phyloP scores from a whole-genome alignment of 2,888 invertebrate species.

The Drosophila birchii region DNA sequence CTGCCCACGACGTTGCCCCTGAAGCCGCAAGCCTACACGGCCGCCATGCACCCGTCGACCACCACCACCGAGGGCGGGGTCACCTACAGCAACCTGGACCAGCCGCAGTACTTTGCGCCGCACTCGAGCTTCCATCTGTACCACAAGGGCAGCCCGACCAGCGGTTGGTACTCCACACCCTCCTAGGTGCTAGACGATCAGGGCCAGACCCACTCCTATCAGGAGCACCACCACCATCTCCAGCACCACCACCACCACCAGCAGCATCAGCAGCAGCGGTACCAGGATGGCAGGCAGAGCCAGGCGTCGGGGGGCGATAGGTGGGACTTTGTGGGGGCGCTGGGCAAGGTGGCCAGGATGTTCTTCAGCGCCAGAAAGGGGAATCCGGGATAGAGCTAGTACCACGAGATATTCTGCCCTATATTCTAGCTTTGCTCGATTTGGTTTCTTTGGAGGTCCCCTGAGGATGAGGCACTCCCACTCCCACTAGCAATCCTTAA shows the following conservation, averaged over 20 bases:
- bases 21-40: slow-evolving; percentile 95
- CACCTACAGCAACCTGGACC: slow-evolving; percentile 88
- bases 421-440: not conserved
- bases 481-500: slow-evolving; percentile 18
- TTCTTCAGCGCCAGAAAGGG: slow-evolving; percentile 80
- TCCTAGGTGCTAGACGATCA: slow-evolving; percentile 86
- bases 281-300: slow-evolving; percentile 15
- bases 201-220: slow-evolving; percentile 33
- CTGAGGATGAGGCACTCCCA: not conserved
- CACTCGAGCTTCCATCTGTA: slow-evolving; percentile 94
- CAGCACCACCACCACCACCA: slow-evolving; percentile 16
- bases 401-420: not conserved
- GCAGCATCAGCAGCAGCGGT: slow-evolving; percentile 21
- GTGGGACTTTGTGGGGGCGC: slow-evolving; percentile 81
- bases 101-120: slow-evolving; percentile 93
- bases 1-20: slow-evolving; percentile 89
- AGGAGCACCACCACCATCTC: slow-evolving; percentile 30
- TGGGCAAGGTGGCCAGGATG: slow-evolving; percentile 82
- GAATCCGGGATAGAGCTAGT: slow-evolving; percentile 45
- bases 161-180: slow-evolving; percentile 92
- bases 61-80: slow-evolving; percentile 88
- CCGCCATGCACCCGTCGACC: slow-evolving; percentile 86
- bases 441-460: not conserved
- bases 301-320: slow-evolving; percentile 52
- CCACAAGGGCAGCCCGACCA: slow-evolving; percentile 89